These are phyloP conservation scores for Hoplostethus mediterraneus DNA, from an alignment of 2,797 vertebrate species.

Conservation along the genomic window DNA sequence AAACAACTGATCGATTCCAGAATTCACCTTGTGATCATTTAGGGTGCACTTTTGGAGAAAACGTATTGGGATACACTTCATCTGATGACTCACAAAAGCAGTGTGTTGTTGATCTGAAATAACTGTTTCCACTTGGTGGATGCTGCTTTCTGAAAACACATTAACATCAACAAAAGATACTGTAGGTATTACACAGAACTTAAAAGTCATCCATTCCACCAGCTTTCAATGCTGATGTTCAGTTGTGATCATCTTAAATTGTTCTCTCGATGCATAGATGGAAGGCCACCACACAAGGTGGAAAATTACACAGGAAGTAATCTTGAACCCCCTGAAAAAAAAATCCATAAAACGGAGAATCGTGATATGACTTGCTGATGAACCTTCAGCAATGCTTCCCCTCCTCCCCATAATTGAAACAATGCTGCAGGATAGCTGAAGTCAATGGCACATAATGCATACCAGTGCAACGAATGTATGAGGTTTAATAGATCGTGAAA, in stretches of 20 bases:
- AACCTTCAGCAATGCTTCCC: constrained; percentile 21
- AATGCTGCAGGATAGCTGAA: constrained; percentile 60
- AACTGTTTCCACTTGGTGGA: constrained; percentile 25
- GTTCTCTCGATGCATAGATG: constrained; percentile 12
- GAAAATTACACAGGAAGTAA: constrained; percentile 51
- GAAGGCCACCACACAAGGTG: constrained; percentile 21
- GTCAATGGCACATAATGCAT: constrained; percentile 68
- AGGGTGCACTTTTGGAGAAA: constrained; percentile 49
- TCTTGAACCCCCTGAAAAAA: constrained; percentile 33
- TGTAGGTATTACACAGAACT: constrained; percentile 27
- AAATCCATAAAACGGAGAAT: constrained; percentile 54
- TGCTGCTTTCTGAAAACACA: constrained; percentile 56
- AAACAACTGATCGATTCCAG: constrained; percentile 40
- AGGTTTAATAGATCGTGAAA: constrained; percentile 79
- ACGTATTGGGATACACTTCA: no score
- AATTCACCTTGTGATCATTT: constrained; percentile 53
- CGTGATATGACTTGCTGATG: constrained; percentile 54
- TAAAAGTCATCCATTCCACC: constrained; percentile 23
- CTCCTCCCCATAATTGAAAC: constrained; percentile 63
- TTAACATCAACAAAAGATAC: constrained; percentile 64
- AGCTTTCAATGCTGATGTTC: constrained; percentile 16
- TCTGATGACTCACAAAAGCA: not conserved
- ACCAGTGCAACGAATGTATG: constrained; percentile 63
- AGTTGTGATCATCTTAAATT: constrained; percentile 7
- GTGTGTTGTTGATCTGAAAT: constrained; percentile 17